Base-by-base conservation (phyloP, 53 echinoderm and acorn worm species). In the Antedon mediterranea region DNA sequence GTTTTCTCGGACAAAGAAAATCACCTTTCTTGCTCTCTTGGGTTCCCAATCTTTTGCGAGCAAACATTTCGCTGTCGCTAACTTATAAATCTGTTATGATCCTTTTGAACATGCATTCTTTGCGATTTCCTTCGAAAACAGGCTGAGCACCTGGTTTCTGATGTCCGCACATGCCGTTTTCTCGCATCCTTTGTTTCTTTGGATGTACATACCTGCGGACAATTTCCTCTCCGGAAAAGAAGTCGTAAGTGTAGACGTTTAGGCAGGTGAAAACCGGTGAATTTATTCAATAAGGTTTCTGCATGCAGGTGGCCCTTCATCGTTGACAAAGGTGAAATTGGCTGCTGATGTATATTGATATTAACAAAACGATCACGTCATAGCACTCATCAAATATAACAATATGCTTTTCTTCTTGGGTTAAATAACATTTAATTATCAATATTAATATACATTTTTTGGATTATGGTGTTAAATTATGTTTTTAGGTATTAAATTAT, bases 241-340 rank as follows among this genome's bases (percentile, higher is more conserved):
- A 57, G 57, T 57, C 57, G 57, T 57, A 57, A 57, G 57, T 57
- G 57, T 57, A 57, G 57, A 57, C 57, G 57, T 57, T 57, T 57
- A 23, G 23, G 57, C 57, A 57, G 57, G 57, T 57, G 57, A 57
- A 13, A 15, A 26, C 2, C 20, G 9, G 2, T 57, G 57, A 8
- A 57, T 23, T 2, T 18, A 57, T 57, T 57, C 57, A 57, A 18
- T 18, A 23, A 57, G 9, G 57, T 57, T 57, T 57, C 23, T 6
- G 2, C 23, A 2, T 57, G 57, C 57, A 57, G 57, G 57, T 57
- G 57, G 14, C 23, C 9, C 11, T 57, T 15, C 57, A 57, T 57
- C 20, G 23, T 26, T 57, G 57, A 57, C 57, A 57, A 57, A 57
- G 57, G 57, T 57, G 20, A 57, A 57, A 57, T 57, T 2, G 57